Conservation (phyloP, 2,113 vertebrate genomes). For the Eptesicus fuscus region DNA sequence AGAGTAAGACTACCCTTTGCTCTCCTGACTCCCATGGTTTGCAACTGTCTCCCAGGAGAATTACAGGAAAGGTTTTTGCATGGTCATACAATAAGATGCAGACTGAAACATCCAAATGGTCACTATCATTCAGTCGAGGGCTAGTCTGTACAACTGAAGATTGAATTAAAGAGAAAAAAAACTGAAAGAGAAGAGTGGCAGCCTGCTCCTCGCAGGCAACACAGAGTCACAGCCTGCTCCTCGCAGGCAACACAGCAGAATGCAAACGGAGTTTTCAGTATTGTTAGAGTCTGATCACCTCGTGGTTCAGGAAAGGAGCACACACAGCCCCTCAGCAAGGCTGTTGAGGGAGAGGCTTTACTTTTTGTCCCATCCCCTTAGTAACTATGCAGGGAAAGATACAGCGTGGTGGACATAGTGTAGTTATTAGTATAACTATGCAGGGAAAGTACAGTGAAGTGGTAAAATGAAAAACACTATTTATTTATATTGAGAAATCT, state of each 20-base stretch:
- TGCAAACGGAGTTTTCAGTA: neutral
- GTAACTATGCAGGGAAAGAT: neutral
- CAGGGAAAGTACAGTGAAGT: too few relatives aligned
- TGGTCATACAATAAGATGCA: neutral
- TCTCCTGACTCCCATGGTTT: neutral
- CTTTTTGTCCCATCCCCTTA: neutral
- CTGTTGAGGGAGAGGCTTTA: neutral
- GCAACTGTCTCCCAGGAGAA: neutral
- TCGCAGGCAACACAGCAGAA: neutral
- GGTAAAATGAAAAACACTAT: too few relatives aligned
- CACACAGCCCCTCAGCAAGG: neutral
- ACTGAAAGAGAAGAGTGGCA: neutral
- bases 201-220: too few relatives aligned
- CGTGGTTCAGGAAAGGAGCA: too few relatives aligned
- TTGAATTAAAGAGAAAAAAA: neutral
- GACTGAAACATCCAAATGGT: accelerated
- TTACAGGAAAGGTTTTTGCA: neutral
- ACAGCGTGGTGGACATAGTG: neutral
- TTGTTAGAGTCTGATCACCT: neutral
- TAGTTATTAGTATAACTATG: too few relatives aligned
- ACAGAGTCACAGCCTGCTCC: too few relatives aligned
- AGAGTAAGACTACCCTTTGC: neutral
- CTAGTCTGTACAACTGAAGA: neutral
- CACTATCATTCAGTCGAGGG: neutral
- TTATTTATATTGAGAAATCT: neutral